phyloP scores from a whole-genome alignment of 2,113 vertebrate species.

The Pelobates fuscus region DNA sequence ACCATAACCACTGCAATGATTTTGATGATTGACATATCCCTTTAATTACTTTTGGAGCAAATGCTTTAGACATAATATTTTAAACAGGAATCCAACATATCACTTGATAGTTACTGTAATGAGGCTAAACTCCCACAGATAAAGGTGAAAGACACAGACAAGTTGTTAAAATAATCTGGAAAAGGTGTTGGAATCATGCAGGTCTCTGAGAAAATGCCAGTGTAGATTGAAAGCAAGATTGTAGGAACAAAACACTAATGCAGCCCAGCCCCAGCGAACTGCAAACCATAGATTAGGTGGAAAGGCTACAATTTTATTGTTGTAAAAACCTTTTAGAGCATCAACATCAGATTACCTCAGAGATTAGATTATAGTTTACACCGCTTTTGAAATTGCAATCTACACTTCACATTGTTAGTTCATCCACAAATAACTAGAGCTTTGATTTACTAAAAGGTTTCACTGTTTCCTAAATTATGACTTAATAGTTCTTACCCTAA shows the following conservation, averaged over 20 bases:
- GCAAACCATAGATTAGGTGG: background rate
- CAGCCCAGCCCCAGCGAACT: background rate
- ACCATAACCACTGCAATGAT: too few relatives aligned
- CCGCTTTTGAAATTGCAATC: background rate
- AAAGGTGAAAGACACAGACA: too few relatives aligned
- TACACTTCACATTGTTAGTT: background rate
- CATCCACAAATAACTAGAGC: background rate
- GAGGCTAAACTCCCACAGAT: too few relatives aligned
- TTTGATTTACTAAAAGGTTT: background rate
- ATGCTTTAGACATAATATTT: too few relatives aligned
- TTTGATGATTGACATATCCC: too few relatives aligned
- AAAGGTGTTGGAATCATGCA: background rate
- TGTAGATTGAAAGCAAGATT: background rate
- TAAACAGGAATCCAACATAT: too few relatives aligned
- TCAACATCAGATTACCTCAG: background rate
- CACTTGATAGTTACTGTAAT: too few relatives aligned
- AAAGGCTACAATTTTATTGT: background rate
- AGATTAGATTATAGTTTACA: background rate
- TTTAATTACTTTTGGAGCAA: too few relatives aligned
- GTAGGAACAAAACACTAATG: background rate
- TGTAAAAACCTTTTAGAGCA: background rate
- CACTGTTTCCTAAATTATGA: background rate
- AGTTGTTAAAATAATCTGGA: too few relatives aligned
- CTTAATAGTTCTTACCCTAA: too few relatives aligned
- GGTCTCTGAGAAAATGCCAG: background rate